Evolutionary conservation across 2,888 invertebrate species (phyloP).

Genomic region (Temnothorax rugatulus): DNA sequence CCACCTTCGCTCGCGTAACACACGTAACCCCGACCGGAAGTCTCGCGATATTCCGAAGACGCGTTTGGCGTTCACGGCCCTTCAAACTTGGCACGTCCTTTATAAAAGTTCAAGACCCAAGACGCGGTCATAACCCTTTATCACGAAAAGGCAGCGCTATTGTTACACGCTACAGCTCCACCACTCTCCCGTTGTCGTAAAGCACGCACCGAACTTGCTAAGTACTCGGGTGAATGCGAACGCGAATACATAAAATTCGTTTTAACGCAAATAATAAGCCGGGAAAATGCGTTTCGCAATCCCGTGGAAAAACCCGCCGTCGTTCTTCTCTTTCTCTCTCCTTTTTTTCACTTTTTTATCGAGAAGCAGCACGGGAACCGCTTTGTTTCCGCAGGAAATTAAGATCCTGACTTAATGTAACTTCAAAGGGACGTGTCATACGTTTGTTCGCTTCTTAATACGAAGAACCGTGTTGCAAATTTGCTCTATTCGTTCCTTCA

Average conservation of each 20-base stretch:
- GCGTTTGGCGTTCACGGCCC: conserved; percentile 37
- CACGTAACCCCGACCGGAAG: conserved; percentile 26
- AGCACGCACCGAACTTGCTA: conserved; percentile 45
- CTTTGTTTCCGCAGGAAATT: conserved; percentile 48
- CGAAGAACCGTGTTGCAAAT: background rate
- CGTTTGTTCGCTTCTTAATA: conserved; percentile 25
- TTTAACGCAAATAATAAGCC: conserved; percentile 52
- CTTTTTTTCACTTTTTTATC: background rate
- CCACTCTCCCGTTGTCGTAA: conserved; percentile 3
- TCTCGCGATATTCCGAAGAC: conserved; percentile 36
- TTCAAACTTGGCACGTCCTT: conserved; percentile 41
- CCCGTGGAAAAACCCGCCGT: background rate
- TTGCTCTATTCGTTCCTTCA: background rate
- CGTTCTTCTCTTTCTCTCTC: background rate
- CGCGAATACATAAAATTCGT: conserved; percentile 52
- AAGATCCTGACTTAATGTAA: conserved; percentile 24
- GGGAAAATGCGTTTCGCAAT: conserved; percentile 7
- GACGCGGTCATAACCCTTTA: conserved; percentile 46
- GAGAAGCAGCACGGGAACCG: background rate
- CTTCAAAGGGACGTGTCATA: conserved; percentile 36
- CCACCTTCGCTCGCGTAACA: background rate
- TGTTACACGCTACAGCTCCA: conserved; percentile 17
- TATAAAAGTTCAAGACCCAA: conserved; percentile 50
- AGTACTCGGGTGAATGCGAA: conserved; percentile 27
- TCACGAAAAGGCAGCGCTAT: conserved; percentile 49